Base-by-base conservation (phyloP, 2,888 invertebrate genomes). In the Hololepta plana region DNA sequence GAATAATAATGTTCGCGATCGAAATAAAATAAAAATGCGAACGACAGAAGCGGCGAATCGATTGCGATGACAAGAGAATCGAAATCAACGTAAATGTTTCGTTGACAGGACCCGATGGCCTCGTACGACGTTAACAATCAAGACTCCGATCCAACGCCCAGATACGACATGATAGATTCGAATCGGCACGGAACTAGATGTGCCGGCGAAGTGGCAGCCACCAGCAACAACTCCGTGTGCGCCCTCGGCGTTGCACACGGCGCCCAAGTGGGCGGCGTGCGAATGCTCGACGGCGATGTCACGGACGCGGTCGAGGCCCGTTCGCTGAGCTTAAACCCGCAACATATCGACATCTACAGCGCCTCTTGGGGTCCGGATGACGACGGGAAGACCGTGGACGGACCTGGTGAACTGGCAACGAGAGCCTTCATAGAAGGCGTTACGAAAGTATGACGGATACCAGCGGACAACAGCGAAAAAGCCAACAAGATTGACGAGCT, bases 321-420 rank as follows among this genome's bases (percentile, higher is more conserved):
- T 33, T 91, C 93, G 0, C 63, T 98, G 12, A 84, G 90, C 40
- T 67, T 91, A 29, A 90, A 91, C 53, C 84, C 87, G 12, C 87
- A 96, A 44, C 93, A 96, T 52, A 91, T 98, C 37, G 91, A 98
- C 55, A 91, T 98, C 42, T 98, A 96, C 59, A 91, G 90, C 45
- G 95, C 95, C 4, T 90, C 90, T 6, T 95, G 93, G 93, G 95
- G 95, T 2, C 95, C 95, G 1, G 95, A 96, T 46, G 95, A 96
- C 50, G 95, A 96, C 47, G 96, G 96, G 1, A 85, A 90, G 51
- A 96, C 96, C 0, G 93, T 95, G 0, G 95, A 95, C 45, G 96
- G 96, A 0, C 98, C 98, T 1, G 95, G 95, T 1, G 84, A 85
- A 46, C 60, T 98, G 20, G 95, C 98, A 1, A 80, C 82, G 1